Conservation (phyloP, 1,140 invertebrate genomes). For the Drosophila sechellia region DNA sequence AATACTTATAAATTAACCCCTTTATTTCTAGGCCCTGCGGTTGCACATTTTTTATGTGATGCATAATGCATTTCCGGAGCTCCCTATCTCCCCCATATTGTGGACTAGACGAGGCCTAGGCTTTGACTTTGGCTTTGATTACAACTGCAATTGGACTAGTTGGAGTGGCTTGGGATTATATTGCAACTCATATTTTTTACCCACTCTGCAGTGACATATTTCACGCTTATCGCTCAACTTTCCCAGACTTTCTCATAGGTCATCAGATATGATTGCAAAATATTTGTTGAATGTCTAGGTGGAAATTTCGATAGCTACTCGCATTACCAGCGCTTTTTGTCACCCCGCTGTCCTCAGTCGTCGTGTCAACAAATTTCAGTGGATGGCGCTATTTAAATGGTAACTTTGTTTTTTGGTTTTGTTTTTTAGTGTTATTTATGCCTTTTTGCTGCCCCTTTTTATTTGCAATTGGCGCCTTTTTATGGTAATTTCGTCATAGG, state of each 20-base stretch:
- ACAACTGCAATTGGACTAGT: constrained; percentile 15
- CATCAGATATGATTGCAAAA: constrained; percentile 42
- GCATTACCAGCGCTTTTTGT: constrained; percentile 30
- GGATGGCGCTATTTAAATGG: constrained; percentile 43
- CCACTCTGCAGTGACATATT: constrained; percentile 35
- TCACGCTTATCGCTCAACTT: constrained; percentile 35
- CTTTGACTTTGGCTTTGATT: constrained; percentile 63
- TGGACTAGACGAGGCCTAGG: constrained; percentile 52
- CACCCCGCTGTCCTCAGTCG: constrained; percentile 4
- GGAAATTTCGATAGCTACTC: constrained; percentile 41
- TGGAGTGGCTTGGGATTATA: constrained; percentile 12
- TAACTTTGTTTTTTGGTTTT: constrained; percentile 13
- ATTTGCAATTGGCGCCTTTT: constrained; percentile 23
- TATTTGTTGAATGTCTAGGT: constrained; percentile 47
- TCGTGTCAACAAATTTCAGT: constrained; percentile 41
- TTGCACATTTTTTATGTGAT: constrained; percentile 14
- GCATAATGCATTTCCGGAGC: constrained; percentile 43
- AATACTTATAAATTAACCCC: constrained; percentile 32
- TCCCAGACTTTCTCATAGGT: constrained; percentile 46
- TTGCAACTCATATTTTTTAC: constrained; percentile 28
- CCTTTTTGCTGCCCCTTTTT: constrained; percentile 6
- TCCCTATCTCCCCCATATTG: constrained; percentile 19
- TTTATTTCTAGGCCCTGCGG: constrained; percentile 18
- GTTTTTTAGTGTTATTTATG: constrained; percentile 17
- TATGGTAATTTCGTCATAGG: constrained; percentile 35